Evolutionary conservation across 92 coral and sea anemone genomes (phyloP).

Genomic region (Siderastrea siderea): DNA sequence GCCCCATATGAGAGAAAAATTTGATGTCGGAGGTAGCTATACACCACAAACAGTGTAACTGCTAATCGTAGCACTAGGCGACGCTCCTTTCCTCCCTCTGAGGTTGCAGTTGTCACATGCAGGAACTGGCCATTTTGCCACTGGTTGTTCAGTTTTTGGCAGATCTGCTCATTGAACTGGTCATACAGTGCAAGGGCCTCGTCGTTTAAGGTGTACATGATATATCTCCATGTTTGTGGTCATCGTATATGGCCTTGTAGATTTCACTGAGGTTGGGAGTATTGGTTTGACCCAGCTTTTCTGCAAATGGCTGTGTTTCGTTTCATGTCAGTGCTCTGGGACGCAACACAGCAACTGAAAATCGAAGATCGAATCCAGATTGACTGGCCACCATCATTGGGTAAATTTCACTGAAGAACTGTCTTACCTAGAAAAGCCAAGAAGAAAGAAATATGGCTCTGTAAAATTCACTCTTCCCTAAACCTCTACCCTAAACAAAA

Average conservation of each 20-base stretch:
- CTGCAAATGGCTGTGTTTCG: too few species aligned
- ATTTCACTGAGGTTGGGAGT: neutral
- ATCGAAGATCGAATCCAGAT: too few species aligned
- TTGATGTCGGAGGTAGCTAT: conserved; percentile 45
- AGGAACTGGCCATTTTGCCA: conserved; percentile 49
- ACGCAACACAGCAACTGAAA: too few species aligned
- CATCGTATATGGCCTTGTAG: neutral
- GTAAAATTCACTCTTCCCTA: too few species aligned
- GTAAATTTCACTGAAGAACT: too few species aligned
- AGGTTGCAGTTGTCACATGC: neutral
- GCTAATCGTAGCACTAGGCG: conserved; percentile 11
- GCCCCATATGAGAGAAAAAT: conserved; percentile 56
- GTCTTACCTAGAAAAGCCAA: too few species aligned
- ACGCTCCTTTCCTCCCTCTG: neutral
- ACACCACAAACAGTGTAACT: conserved; percentile 34
- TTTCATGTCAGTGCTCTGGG: neutral
- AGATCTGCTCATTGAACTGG: conserved; percentile 50
- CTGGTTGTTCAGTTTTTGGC: conserved; percentile 44
- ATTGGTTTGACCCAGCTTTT: neutral
- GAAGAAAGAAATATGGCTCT: too few species aligned
- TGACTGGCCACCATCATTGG: too few species aligned
- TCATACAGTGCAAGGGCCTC: conserved; percentile 45
- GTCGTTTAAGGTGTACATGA: neutral
- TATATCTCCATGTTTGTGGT: conserved; percentile 29
- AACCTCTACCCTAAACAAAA: too few species aligned